phyloP scores from a whole-genome alignment of 1,140 invertebrate genomes.

The Papilio polyxenes region DNA sequence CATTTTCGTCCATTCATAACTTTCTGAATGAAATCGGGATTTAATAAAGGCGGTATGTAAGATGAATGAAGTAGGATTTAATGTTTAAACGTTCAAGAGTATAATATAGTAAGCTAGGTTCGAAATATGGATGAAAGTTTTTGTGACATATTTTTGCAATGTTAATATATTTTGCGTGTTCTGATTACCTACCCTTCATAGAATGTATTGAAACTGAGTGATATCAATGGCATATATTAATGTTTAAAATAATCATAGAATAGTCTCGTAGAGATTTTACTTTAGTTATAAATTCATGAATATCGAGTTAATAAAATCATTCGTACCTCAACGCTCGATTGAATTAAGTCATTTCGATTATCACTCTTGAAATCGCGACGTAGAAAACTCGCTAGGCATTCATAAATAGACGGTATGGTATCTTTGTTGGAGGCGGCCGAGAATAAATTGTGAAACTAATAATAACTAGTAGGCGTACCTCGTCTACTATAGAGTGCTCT shows the following conservation, averaged over 20 bases:
- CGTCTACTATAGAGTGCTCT: constrained; percentile 39
- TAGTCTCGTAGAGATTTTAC: neutral
- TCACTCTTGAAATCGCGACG: constrained; percentile 18
- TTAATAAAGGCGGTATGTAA: neutral
- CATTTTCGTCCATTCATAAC: constrained; percentile 1
- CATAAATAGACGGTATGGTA: constrained; percentile 56
- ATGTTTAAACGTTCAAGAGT: neutral
- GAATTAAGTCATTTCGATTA: neutral
- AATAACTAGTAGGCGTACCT: constrained; percentile 55
- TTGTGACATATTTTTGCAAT: too few relatives aligned
- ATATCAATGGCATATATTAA: too few relatives aligned
- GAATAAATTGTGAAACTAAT: constrained; percentile 57
- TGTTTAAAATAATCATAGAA: neutral
- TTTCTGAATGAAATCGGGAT: neutral
- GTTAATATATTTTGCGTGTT: too few relatives aligned
- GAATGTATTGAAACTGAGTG: too few relatives aligned
- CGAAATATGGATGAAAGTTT: neutral
- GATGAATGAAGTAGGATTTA: neutral
- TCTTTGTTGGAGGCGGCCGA: constrained; percentile 63
- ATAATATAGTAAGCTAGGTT: neutral
- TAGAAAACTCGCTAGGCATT: constrained; percentile 44
- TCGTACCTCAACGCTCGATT: neutral
- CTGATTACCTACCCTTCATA: too few relatives aligned
- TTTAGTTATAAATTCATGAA: neutral
- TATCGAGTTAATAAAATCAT: neutral